These are phyloP conservation scores for Frieseomelitta varia DNA, from an alignment of 1,140 invertebrate species.

Conservation along the genomic window DNA sequence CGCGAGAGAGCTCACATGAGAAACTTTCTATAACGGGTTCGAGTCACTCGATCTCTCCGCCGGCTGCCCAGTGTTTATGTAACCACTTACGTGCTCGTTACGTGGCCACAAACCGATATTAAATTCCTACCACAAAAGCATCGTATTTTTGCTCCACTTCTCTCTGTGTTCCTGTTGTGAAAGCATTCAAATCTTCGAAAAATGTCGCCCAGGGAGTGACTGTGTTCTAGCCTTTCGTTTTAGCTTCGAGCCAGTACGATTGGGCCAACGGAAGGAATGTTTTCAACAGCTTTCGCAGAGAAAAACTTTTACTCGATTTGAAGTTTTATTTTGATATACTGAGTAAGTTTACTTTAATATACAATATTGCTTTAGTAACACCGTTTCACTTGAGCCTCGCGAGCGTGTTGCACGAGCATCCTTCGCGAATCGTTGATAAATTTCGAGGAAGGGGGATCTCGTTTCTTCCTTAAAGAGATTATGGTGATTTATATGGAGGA, in stretches of 20 bases:
- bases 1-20: neutral
- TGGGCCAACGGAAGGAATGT: too few relatives aligned
- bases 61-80: neutral
- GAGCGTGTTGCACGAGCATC: neutral
- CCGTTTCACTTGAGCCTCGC: too few relatives aligned
- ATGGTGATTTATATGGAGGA: neutral
- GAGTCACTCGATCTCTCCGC: neutral
- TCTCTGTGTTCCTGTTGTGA: neutral
- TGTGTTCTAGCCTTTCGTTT: too few relatives aligned
- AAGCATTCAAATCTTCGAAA: neutral
- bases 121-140: neutral
- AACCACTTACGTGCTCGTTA: neutral
- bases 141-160: neutral
- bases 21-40: slow-evolving; percentile 22
- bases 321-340: too few relatives aligned
- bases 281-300: too few relatives aligned
- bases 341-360: too few relatives aligned
- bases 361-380: too few relatives aligned
- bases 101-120: neutral
- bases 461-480: neutral
- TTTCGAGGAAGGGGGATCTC: neutral
- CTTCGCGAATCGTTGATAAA: neutral
- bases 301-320: too few relatives aligned
- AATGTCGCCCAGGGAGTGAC: too few relatives aligned
- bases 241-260: too few relatives aligned